A percentile compares a stretch with the other conserved stretches of the same genome.
Conservation (phyloP, 2,797 vertebrate genomes). For the Tinamus major region DNA sequence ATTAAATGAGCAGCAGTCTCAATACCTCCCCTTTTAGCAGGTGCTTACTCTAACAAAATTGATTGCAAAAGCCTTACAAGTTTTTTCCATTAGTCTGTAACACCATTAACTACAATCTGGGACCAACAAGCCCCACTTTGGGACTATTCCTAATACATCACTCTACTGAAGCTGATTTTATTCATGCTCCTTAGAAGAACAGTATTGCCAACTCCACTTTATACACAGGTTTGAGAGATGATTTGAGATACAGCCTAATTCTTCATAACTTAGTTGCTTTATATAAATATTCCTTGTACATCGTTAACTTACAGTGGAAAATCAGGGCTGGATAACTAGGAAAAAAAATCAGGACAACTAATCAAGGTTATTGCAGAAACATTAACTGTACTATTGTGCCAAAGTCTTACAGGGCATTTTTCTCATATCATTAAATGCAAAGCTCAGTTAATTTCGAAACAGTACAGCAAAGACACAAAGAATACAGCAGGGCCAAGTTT, state of each 20-base stretch:
- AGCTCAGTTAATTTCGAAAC: slow-evolving; percentile 44
- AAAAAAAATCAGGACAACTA: background rate
- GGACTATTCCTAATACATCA: background rate
- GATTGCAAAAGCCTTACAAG: background rate
- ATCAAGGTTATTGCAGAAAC: background rate
- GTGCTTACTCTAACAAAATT: background rate
- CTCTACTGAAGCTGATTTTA: background rate
- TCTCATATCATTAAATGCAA: slow-evolving; percentile 33
- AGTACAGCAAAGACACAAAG: background rate
- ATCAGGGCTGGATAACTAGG: background rate
- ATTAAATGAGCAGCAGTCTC: background rate
- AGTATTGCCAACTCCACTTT: background rate
- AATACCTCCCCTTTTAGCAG: background rate
- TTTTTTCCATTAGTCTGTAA: background rate
- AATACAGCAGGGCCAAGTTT: slow-evolving; percentile 5
- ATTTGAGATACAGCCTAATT: background rate
- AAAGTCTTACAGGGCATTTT: background rate
- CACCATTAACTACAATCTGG: background rate
- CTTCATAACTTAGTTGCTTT: background rate
- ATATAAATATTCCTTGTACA: background rate
- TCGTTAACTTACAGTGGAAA: background rate
- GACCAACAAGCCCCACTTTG: background rate
- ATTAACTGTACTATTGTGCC: background rate
- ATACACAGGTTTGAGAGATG: background rate
- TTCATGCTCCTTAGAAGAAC: background rate